phyloP scores from a whole-genome alignment of 2,113 vertebrate genomes.

The Gymnorhina tibicen region DNA sequence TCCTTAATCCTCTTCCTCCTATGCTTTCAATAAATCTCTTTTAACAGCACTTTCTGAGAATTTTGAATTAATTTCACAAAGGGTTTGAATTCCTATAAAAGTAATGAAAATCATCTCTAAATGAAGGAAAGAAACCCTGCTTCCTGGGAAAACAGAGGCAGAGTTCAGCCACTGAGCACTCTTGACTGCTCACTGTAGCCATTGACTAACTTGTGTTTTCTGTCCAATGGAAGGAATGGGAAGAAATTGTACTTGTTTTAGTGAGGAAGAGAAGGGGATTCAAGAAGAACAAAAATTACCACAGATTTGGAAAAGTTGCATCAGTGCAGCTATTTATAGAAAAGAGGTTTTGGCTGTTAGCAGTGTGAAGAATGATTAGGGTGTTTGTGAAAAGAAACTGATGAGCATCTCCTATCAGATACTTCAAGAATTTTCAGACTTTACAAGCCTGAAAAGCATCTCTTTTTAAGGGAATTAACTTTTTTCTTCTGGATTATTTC shows the following conservation, averaged over 20 bases:
- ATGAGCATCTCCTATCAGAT: background rate
- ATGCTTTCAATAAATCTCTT: background rate
- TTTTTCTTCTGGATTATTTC: background rate
- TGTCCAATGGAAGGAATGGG: background rate
- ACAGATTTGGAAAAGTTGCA: background rate
- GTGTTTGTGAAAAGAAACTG: background rate
- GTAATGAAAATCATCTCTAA: background rate
- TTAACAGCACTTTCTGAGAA: background rate
- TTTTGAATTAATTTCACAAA: background rate
- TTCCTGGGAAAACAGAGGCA: background rate
- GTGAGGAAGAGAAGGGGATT: background rate
- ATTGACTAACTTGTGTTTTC: background rate
- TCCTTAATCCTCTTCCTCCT: background rate
- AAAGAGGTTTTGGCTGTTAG: background rate
- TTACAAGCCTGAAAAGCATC: background rate
- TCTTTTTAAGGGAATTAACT: background rate
- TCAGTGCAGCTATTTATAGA: background rate
- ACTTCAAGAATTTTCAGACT: background rate
- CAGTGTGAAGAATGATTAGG: background rate
- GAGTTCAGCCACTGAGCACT: fast-evolving
- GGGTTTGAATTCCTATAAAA: background rate
- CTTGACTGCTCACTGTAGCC: background rate
- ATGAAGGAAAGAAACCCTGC: background rate
- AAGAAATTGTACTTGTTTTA: background rate
- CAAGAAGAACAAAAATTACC: background rate